Evolutionary conservation across 2,113 vertebrate species (phyloP), one percentile per base, ranked within the genome.

Genomic region (Acanthochromis polyacanthus): DNA sequence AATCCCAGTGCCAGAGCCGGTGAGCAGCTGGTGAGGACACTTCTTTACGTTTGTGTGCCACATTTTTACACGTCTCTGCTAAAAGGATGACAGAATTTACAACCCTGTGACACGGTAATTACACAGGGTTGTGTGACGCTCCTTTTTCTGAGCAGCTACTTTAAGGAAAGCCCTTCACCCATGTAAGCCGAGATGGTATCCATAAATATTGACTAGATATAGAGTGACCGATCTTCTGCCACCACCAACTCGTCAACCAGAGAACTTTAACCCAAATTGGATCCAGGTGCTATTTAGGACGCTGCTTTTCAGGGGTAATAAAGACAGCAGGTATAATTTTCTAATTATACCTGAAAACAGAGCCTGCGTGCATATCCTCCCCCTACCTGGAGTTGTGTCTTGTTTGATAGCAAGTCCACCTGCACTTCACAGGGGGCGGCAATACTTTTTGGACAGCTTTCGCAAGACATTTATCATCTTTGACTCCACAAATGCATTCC

Each of bases 121-220:
- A 83, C 75, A 55, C 82, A 68, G 80, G 83, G 59, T 83, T 91
- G 86, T 71, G 80, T 71, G 61, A 88, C 84, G 20, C 50, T 82
- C 74, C 38, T 80, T 82, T 84, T 89, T 91, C 91, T 72, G 84
- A 78, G 85, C 60, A 77, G 67, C 86, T 51, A 75, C 89, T 88
- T 88, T 83, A 91, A 88, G 88, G 78, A 76, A 88, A 86, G 76
- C 85, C 78, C 87, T 80, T 80, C 15, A 30, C 75, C 78, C 67
- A 1, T 52, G 91, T 85, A 91, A 91, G 73, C 45, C n/a, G 83
- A 93, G 87, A 84, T 28, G 84, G 75, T 68, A 74, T 80, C 84
- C 89, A 86, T 84, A 89, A 89, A 87, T 84, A 82, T 87, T 88
- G 82, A 80, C 81, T 75, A 83, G 71, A 85, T 89, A 88, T 92